Evolutionary conservation across 2,113 vertebrate genomes (phyloP), one percentile per base, ranked within the genome.

Genomic region (Pandion haliaetus): DNA sequence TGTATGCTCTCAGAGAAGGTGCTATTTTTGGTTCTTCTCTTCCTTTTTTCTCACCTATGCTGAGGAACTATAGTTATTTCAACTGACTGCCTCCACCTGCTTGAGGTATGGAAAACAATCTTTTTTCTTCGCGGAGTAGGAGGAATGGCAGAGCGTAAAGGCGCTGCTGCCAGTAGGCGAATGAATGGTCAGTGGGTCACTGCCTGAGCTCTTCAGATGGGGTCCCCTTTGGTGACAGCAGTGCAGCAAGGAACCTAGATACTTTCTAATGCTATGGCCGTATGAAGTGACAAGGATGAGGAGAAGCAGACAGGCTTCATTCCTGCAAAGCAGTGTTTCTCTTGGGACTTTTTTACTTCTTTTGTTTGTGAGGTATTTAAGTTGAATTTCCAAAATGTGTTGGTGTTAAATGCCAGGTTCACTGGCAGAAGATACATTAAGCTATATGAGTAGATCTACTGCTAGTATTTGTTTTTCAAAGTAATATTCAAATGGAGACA

Each of bases 21-120:
- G 44, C 63, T 95, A 63, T 69, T 93, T 97, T 91, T 90, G 87
- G 62, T 94, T 95, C 66, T 65, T 76, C 72, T 81, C 67, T 86
- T 86, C 44, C 55, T 65, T 95, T 94, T 87, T 80, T 77, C 70
- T 91, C 84, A 93, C 73, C 71, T 89, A 47, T 1, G 0, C 91
- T 19, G 44, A 93, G 78, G 86, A 97, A 26, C 61, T 82, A 17
- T 24, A 91, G 63, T 80, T 87, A 66, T 79, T 88, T 84, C 85
- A 87, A 85, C 40, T 47, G 40, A 62, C 58, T 85, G 40, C 26
- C 58, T 93, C 66, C 0, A 7, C 31, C 59, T 77, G 71, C 62
- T 73, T 3, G 8, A 94, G 66, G 57, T 89, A 94, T 5, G 66
- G 73, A 77, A 87, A 93, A 66, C 45, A 54, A 3, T 28, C 55